Base-by-base conservation (phyloP, 2,113 vertebrate genomes). In the Butorides virescens region DNA sequence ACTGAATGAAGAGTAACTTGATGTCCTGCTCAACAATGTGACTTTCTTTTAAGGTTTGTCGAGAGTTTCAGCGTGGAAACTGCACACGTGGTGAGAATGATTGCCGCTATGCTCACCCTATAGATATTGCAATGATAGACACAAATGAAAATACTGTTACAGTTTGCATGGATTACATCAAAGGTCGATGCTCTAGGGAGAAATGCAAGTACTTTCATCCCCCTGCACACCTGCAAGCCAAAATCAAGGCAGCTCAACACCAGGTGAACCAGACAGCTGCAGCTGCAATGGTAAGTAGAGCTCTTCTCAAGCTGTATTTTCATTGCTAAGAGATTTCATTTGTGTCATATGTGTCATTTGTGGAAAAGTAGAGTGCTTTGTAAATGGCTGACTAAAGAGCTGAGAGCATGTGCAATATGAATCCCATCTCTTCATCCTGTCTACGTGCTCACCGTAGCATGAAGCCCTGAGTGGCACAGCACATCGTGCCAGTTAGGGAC, bases 171-270 rank as follows among this genome's bases (percentile, higher is more conserved):
- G 99, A 99, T 98, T 99, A 99, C 98, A 99, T 99, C 97, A 99
- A 99, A 98, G 99, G 99, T 76, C 99, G 99, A 95, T 99, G 99
- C 98, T 98, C 98, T 95, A 97, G 99, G 89, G 99, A 99, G 98
- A 99, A 99, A 98, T 99, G 99, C 99, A 99, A 99, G 97, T 99
- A 99, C 97, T 99, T 99, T 98, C 99, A 99, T 97, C 99, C 99
- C 65, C 99, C 99, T 85, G 98, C 99, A 80, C 99, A 99, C 98
- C 97, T 99, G 98, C 99, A 99, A 98, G 99, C 99, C 98, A 99
- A 99, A 98, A 99, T 99, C 97, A 99, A 99, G 98, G 99, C 99
- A 93, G 98, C 99, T 88, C 99, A 99, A 98, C 99, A 99, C 98
- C 99, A 99, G 98, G 99, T 98, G 98, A 99, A 98, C 98, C 99